Conservation (phyloP, 2,888 invertebrate genomes). For the Drosophila mercatorum region DNA sequence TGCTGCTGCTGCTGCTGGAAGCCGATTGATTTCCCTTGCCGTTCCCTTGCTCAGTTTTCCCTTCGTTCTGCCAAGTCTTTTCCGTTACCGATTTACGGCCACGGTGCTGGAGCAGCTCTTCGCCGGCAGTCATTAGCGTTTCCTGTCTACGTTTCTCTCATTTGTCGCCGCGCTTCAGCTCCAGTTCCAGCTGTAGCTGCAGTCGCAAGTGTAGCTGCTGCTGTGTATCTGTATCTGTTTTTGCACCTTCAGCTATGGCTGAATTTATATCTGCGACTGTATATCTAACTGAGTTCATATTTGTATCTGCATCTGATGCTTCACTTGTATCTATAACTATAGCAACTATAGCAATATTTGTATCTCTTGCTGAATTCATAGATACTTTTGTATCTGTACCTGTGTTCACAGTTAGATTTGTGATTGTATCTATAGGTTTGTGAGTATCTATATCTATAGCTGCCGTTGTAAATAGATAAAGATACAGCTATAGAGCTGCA, state of each 20-base stretch:
- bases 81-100: constrained; percentile 48
- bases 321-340: not conserved
- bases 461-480: not conserved
- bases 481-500: not conserved
- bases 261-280: not conserved
- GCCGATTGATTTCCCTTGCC: constrained; percentile 51
- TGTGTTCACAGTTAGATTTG: not conserved
- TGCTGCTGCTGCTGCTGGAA: constrained; percentile 18
- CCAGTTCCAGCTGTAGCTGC: constrained; percentile 13
- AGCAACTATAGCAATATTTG: no score
- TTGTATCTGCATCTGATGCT: not conserved
- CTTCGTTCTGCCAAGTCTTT: constrained; percentile 19
- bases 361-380: no score
- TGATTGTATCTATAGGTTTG: no score
- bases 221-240: constrained; percentile 1
- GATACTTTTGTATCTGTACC: not conserved
- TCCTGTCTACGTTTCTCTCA: constrained; percentile 76
- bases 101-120: constrained; percentile 22
- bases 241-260: not conserved
- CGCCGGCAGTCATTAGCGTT: constrained; percentile 74
- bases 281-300: no score
- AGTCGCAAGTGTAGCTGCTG: constrained; percentile 1
- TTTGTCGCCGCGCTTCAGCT: constrained; percentile 45
- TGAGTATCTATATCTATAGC: not conserved
- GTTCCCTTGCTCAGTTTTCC: constrained; percentile 16